phyloP scores from a whole-genome alignment of 2,797 vertebrate genomes.

The Linurgus olivaceus region DNA sequence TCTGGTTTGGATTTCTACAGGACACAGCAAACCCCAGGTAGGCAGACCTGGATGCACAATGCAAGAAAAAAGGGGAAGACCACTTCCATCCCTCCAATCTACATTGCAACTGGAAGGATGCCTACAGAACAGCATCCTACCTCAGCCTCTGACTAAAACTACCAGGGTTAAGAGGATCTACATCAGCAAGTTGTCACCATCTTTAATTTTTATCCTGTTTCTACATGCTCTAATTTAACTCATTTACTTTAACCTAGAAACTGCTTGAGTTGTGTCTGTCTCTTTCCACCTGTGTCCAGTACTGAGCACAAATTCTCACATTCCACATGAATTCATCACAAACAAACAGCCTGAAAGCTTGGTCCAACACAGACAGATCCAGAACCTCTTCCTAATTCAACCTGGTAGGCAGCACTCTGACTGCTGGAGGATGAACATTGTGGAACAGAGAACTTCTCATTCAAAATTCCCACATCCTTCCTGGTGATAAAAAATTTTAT shows the following conservation, averaged over 20 bases:
- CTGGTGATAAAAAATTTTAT: background rate
- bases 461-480: background rate
- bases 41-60: background rate
- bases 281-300: background rate
- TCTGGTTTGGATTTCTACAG: background rate
- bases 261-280: background rate
- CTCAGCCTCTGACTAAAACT: background rate
- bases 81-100: background rate
- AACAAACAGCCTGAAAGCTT: background rate
- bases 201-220: background rate
- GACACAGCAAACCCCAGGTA: background rate
- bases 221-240: background rate
- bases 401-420: background rate
- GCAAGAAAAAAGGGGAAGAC: background rate
- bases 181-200: background rate
- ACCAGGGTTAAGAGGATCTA: background rate
- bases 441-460: background rate
- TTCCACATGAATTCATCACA: background rate
- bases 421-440: background rate
- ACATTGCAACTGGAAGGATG: background rate
- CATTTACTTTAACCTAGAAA: background rate
- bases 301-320: background rate
- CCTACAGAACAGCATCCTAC: background rate
- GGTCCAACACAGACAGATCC: background rate
- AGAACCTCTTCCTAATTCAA: background rate